These are phyloP conservation scores for Bubo blakistoni DNA, from an alignment of 2,113 vertebrate genomes.

Conservation along the genomic window DNA sequence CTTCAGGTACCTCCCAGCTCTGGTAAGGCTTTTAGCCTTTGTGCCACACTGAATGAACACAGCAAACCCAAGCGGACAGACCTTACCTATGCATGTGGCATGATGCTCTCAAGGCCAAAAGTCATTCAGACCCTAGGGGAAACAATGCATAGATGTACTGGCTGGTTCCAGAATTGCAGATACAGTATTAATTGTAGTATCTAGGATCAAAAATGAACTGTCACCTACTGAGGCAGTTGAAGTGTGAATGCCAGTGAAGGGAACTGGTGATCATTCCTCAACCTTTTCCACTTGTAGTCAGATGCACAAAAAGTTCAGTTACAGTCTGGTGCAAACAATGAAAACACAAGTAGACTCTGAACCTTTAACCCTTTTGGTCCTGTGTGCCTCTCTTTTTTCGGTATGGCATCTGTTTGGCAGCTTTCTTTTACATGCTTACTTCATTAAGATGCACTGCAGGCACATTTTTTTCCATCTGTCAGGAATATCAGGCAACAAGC, in stretches of 20 bases:
- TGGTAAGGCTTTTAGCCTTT: not conserved
- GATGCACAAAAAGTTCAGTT: not conserved
- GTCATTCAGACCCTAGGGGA: not conserved
- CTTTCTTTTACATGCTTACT: not conserved
- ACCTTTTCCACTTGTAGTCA: not conserved
- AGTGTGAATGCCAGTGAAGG: not conserved
- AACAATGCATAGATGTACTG: not conserved
- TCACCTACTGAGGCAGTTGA: not conserved
- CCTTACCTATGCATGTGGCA: fast-evolving
- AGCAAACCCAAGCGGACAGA: not conserved
- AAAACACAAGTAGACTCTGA: not conserved
- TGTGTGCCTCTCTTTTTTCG: not conserved
- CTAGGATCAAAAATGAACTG: not conserved
- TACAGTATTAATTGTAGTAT: not conserved
- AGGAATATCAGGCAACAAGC: not conserved
- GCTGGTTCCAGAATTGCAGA: not conserved
- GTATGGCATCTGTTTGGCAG: not conserved
- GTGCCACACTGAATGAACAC: not conserved
- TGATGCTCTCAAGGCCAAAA: not conserved
- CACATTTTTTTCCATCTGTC: not conserved
- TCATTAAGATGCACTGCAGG: not conserved
- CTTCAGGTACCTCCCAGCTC: not conserved
- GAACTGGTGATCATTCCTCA: not conserved
- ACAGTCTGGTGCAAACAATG: not conserved
- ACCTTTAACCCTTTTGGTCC: not conserved